phyloP scores from a whole-genome alignment of 1,140 invertebrate genomes.

The Drosophila ogumai region DNA sequence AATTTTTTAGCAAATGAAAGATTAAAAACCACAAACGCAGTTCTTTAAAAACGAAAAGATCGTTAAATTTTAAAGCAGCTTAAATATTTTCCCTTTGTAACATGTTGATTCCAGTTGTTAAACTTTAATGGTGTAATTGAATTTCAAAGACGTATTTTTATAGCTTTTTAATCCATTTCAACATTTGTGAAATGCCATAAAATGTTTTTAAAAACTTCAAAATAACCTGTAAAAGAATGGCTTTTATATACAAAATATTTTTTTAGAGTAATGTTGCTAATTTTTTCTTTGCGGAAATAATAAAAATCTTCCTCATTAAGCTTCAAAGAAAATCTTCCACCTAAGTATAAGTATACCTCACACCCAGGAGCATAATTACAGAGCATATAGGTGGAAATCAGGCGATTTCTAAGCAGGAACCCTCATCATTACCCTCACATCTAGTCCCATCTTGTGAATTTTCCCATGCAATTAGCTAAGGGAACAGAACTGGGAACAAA shows the following conservation, averaged over 20 bases:
- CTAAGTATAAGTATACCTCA: conserved; percentile 6
- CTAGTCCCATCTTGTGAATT: conserved; percentile 55
- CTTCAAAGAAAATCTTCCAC: background rate
- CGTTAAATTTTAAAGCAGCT: background rate
- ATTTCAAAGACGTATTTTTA: background rate
- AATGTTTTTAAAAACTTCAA: background rate
- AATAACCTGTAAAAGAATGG: background rate
- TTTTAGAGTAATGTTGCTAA: background rate
- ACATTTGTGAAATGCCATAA: background rate
- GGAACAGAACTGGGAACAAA: conserved; percentile 45
- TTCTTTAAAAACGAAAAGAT: background rate
- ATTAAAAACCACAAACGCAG: background rate
- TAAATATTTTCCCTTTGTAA: background rate
- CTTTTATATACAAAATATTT: background rate
- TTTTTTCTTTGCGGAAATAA: background rate
- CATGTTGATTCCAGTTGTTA: conserved; percentile 1
- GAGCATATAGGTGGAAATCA: conserved; percentile 23
- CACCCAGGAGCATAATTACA: conserved; percentile 14
- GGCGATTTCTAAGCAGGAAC: conserved; percentile 46
- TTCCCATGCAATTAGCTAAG: conserved; percentile 73
- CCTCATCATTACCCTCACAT: conserved; percentile 8
- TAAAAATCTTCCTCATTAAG: background rate
- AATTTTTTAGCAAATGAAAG: too few relatives aligned
- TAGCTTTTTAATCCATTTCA: background rate
- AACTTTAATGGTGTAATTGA: background rate